These are phyloP conservation scores for Chrysopilus asiliformis DNA, from an alignment of 2,888 invertebrate genomes.

Conservation along the genomic window DNA sequence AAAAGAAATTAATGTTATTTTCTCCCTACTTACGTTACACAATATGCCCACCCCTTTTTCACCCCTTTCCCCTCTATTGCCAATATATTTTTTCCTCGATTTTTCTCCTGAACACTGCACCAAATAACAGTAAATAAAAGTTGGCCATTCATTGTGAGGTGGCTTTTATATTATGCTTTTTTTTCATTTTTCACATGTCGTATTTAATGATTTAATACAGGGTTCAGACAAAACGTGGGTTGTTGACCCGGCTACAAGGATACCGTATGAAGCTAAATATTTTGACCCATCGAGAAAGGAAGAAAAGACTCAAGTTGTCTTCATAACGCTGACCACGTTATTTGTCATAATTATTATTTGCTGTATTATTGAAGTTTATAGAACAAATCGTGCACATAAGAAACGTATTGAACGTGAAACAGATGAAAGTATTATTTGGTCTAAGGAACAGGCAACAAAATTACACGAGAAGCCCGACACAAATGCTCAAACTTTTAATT, in stretches of 20 bases:
- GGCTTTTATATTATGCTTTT: too few relatives aligned
- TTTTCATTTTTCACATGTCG: too few relatives aligned
- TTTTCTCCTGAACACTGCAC: too few relatives aligned
- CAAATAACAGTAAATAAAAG: too few relatives aligned
- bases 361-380: constrained; percentile 61
- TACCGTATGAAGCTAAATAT: constrained; percentile 60
- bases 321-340: constrained; percentile 61
- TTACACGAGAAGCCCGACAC: constrained; percentile 45
- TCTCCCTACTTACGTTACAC: too few relatives aligned
- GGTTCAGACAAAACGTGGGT: constrained; percentile 71
- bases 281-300: constrained; percentile 62
- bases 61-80: too few relatives aligned
- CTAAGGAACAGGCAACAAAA: constrained; percentile 59
- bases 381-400: constrained; percentile 60
- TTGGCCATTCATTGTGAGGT: not conserved
- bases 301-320: constrained; percentile 67
- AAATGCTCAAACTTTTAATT: constrained; percentile 25
- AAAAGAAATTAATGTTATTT: constrained; percentile 7
- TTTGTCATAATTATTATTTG: constrained; percentile 56
- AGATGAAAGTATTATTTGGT: constrained; percentile 59
- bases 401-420: constrained; percentile 59
- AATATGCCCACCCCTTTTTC: too few relatives aligned
- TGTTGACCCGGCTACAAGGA: constrained; percentile 65
- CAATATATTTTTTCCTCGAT: too few relatives aligned
- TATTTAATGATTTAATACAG: constrained; percentile 38